Percentiles rank a stretch among this genome's conserved stretches.
These are phyloP conservation scores for Struthidea cinerea DNA, from an alignment of 2,113 vertebrate genomes.

Conservation along the genomic window DNA sequence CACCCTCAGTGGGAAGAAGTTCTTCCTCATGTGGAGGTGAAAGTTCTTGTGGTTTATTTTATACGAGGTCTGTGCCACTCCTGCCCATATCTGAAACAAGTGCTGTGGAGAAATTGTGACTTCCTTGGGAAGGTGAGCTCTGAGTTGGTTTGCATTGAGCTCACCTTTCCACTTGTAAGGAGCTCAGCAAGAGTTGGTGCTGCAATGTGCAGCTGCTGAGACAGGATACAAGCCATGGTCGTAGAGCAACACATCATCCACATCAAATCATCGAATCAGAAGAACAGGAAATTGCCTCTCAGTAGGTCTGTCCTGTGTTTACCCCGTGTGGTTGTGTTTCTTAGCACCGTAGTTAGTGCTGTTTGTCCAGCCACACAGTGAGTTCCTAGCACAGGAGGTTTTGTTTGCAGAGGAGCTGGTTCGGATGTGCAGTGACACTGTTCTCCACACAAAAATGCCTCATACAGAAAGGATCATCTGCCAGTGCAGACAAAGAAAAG, in stretches of 20 bases:
- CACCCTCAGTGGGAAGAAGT: neutral
- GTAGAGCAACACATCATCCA: neutral
- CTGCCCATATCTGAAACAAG: accelerated
- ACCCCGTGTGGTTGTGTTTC: neutral
- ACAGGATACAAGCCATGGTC: neutral
- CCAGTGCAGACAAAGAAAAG: neutral
- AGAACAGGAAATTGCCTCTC: neutral
- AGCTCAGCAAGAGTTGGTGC: neutral
- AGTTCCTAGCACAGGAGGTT: neutral
- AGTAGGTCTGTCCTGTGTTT: neutral
- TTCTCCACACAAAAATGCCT: neutral
- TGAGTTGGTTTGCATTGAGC: neutral
- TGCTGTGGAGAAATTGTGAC: neutral
- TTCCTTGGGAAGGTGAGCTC: neutral
- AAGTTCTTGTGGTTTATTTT: neutral
- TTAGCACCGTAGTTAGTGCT: neutral
- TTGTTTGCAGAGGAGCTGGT: neutral
- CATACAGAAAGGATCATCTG: neutral
- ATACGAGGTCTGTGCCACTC: no score
- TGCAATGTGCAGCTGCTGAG: neutral
- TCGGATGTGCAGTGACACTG: neutral
- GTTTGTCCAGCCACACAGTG: neutral
- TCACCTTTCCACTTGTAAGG: neutral
- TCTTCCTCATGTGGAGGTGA: neutral
- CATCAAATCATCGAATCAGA: no score